Percentiles rank a stretch among this genome's conserved stretches.
These are phyloP conservation scores for Lacerta viridis DNA, from an alignment of 2,797 vertebrate species.

Conservation along the genomic window DNA sequence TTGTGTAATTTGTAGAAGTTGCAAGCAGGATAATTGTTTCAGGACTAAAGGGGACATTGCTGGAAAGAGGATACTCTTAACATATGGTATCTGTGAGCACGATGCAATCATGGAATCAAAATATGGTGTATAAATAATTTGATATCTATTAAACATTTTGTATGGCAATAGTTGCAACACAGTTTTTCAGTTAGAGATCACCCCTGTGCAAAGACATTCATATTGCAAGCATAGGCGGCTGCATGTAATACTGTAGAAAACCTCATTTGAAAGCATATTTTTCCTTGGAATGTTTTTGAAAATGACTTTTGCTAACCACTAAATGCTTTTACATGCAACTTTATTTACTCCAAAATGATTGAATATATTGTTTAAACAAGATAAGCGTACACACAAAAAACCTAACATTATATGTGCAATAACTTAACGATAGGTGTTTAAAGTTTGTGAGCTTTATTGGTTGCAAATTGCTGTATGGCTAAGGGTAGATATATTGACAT, in stretches of 20 bases:
- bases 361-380: neutral
- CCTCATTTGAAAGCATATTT: conserved; percentile 41
- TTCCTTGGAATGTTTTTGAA: neutral
- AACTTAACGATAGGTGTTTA: neutral
- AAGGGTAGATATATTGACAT: neutral
- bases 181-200: conserved; percentile 67
- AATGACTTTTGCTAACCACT: conserved; percentile 12
- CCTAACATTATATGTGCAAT: neutral
- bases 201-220: neutral
- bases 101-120: conserved; percentile 70
- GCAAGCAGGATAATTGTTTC: conserved; percentile 46
- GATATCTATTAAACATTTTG: conserved; percentile 80
- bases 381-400: neutral
- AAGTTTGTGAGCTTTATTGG: neutral
- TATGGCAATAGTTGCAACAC: conserved; percentile 65
- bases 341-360: neutral
- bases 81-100: conserved; percentile 73
- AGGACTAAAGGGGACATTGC: conserved; percentile 60
- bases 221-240: neutral
- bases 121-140: conserved; percentile 74
- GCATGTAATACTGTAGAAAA: conserved; percentile 42
- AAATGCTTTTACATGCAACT: neutral
- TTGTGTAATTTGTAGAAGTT: conserved; percentile 44
- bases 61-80: conserved; percentile 67
- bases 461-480: neutral